Conservation (phyloP, 2,888 invertebrate genomes). For the Desoria tigrina region DNA sequence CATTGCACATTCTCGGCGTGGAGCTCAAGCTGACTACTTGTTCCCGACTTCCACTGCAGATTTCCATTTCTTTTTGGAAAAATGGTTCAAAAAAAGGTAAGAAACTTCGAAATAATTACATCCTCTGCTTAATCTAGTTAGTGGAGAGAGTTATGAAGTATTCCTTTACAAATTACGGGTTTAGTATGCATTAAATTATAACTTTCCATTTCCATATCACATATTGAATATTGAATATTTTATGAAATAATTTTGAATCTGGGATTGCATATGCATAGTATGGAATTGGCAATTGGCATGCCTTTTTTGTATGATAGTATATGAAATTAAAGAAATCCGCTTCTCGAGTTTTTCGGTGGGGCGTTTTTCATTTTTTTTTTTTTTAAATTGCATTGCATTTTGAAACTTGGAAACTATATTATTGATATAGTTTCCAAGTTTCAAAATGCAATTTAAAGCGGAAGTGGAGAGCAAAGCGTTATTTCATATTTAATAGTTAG, state of each 20-base stretch:
- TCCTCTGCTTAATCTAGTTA: not conserved
- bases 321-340: too few relatives aligned
- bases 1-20: too few relatives aligned
- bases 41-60: not conserved
- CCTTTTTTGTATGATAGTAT: too few relatives aligned
- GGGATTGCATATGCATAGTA: too few relatives aligned
- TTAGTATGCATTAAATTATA: not conserved
- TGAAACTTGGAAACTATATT: not conserved
- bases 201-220: constrained; percentile 9
- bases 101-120: not conserved
- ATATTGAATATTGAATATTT: too few relatives aligned
- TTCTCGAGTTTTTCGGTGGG: too few relatives aligned
- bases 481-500: constrained; percentile 4
- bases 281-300: too few relatives aligned
- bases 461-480: too few relatives aligned
- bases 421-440: not conserved
- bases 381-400: not conserved
- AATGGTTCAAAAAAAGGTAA: constrained; percentile 53
- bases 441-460: not conserved
- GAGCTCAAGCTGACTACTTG: too few relatives aligned
- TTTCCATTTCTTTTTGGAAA: constrained; percentile 21
- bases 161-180: constrained; percentile 4
- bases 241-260: too few relatives aligned
- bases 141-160: not conserved
- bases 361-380: too few relatives aligned